These are phyloP conservation scores for Hydropsyche tenuis DNA, from an alignment of 1,140 invertebrate genomes.

Conservation along the genomic window DNA sequence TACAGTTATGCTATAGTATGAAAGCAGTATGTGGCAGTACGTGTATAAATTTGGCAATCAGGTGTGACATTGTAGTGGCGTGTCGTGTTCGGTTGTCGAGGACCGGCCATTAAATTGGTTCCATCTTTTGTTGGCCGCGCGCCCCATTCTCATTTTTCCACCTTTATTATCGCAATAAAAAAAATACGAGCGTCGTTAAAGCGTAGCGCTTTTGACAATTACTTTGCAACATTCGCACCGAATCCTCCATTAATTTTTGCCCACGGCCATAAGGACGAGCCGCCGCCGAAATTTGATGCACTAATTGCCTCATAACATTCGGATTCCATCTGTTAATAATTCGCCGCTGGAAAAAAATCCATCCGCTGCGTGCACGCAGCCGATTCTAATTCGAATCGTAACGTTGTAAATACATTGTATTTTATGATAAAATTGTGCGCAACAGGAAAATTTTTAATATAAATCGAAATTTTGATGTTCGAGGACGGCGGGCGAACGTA, in stretches of 20 bases:
- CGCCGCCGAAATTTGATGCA: constrained; percentile 21
- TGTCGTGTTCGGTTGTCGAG: background rate
- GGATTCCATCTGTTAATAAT: constrained; percentile 13
- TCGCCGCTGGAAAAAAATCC: background rate
- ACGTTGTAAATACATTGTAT: no score
- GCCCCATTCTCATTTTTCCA: constrained; percentile 35
- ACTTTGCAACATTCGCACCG: constrained; percentile 23
- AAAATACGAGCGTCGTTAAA: constrained; percentile 42
- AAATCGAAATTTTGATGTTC: background rate
- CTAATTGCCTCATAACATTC: constrained; percentile 16
- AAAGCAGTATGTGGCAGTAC: background rate
- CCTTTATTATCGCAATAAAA: constrained; percentile 44
- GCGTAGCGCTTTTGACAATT: constrained; percentile 45
- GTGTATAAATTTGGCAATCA: background rate
- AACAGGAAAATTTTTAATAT: no score
- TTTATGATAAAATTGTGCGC: no score
- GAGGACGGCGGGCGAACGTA: background rate
- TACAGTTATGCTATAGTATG: background rate
- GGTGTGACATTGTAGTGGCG: background rate
- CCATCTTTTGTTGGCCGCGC: constrained; percentile 39
- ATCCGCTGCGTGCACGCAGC: no score
- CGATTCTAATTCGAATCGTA: no score
- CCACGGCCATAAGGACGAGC: constrained; percentile 2
- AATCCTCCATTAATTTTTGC: constrained; percentile 33
- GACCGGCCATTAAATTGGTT: constrained; percentile 30